Evolutionary conservation across 2,888 invertebrate species (phyloP).

Genomic region (Steromphala cineraria): DNA sequence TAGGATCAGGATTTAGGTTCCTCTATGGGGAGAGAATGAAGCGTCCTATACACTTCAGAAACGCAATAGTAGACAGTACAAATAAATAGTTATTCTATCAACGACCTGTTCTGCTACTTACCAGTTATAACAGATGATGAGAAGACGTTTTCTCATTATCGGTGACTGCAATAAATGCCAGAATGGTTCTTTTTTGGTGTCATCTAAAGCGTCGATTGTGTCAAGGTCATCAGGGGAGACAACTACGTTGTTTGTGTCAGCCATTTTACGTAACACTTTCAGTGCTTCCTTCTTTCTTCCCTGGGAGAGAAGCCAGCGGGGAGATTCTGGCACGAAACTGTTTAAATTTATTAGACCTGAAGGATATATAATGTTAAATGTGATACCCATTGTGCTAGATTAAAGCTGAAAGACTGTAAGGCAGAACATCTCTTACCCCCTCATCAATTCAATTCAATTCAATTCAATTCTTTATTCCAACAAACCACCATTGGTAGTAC

Average conservation of each 20-base stretch:
- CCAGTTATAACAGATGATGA: conserved; percentile 24
- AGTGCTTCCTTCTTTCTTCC: conserved; percentile 16
- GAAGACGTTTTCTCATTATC: not conserved
- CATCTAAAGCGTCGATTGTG: not conserved
- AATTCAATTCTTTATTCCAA: no score
- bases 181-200: not conserved
- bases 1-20: no score
- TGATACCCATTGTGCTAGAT: no score
- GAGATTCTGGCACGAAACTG: conserved; percentile 33
- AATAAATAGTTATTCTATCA: no score
- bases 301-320: conserved; percentile 24
- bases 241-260: conserved; percentile 25
- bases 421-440: no score
- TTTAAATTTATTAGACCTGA: not conserved
- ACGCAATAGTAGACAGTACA: no score
- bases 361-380: no score
- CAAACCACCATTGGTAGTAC: no score
- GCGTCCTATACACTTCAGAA: no score
- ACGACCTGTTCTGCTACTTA: not conserved
- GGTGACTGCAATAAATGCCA: not conserved
- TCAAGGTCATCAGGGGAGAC: not conserved
- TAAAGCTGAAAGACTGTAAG: no score
- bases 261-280: conserved; percentile 18
- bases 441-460: no score
- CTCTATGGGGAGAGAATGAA: no score